Evolutionary conservation across 2,797 vertebrate genomes (phyloP), one percentile per base, ranked within the genome.

Genomic region (Poecilia wingei): DNA sequence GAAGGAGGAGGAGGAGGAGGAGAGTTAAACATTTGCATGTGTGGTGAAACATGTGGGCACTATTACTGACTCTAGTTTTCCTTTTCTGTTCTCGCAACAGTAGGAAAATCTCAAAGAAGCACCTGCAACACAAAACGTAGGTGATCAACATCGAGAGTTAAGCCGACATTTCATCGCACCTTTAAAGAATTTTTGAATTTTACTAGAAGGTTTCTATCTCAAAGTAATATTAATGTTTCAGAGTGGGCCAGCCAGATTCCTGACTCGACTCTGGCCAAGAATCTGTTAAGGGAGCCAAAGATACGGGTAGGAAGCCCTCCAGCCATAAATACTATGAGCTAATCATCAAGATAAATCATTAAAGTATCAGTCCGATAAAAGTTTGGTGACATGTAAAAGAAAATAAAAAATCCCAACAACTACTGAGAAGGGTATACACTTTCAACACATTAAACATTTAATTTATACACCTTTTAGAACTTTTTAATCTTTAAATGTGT

Each of bases 21-120:
- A 0, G 74, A 68, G 77, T 84, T 93, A 94, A 94, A 88, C 86
- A 93, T 91, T 90, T 87, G 83, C 93, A 93, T 92, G 89, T 93
- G 93, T 94, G 87, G 76, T 22, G 76, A 87, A 88, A 92, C 93
- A 94, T 92, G 87, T 93, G 92, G 92, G 79, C 90, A 87, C 80
- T 81, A 93, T 95, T 94, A 93, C 85, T 18, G 87, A 77, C 72
- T 87, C 82, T 78, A 47, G 74, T 84, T 87, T 82, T 91, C 79
- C 68, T 82, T 74, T 82, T 76, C 59, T 81, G 46, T 69, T 84
- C 51, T 61, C 4, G 13, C 31, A 76, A 75, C n/a, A 59, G 12
- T 41, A 22, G 16, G 22, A 74, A 55, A 77, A 68, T 47, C 33
- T 36, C 25, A 14, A 61, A 51, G 16, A 22, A 51, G 16, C 43